Conservation (phyloP, 2,113 vertebrate genomes). For the Phylloscopus whistleri region DNA sequence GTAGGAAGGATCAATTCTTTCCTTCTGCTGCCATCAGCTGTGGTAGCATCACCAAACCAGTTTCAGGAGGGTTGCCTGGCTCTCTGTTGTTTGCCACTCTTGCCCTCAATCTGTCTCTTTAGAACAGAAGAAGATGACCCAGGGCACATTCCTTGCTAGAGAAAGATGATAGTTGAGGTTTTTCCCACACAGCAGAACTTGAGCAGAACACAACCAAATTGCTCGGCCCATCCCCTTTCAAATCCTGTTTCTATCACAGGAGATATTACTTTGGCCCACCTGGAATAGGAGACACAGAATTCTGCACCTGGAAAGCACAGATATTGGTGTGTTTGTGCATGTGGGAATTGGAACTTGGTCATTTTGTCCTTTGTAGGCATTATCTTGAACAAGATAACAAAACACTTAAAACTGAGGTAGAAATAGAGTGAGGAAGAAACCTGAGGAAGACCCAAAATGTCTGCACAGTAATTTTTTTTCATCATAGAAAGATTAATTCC, state of each 20-base stretch:
- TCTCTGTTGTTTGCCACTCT: not conserved
- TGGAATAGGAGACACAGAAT: not conserved
- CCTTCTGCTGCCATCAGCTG: not conserved
- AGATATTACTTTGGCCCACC: not conserved
- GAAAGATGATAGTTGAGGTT: not conserved
- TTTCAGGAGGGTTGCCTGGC: not conserved
- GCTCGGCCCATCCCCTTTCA: not conserved
- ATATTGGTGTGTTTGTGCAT: not conserved
- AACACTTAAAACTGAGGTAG: not conserved
- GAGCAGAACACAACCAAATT: not conserved
- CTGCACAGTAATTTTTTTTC: not conserved
- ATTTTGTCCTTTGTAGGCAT: not conserved
- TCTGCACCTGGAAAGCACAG: not conserved
- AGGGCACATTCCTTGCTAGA: not conserved
- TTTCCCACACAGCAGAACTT: not conserved
- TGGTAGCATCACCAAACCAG: not conserved
- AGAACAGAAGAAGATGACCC: not conserved
- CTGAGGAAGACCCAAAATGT: not conserved
- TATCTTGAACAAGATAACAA: not conserved
- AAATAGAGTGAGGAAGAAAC: not conserved
- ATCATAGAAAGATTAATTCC: not conserved
- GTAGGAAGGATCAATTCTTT: not conserved
- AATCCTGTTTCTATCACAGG: not conserved
- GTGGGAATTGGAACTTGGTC: not conserved
- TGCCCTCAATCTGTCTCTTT: not conserved